Evolutionary conservation across 2,797 vertebrate genomes (phyloP).

Genomic region (Borostomias antarcticus): DNA sequence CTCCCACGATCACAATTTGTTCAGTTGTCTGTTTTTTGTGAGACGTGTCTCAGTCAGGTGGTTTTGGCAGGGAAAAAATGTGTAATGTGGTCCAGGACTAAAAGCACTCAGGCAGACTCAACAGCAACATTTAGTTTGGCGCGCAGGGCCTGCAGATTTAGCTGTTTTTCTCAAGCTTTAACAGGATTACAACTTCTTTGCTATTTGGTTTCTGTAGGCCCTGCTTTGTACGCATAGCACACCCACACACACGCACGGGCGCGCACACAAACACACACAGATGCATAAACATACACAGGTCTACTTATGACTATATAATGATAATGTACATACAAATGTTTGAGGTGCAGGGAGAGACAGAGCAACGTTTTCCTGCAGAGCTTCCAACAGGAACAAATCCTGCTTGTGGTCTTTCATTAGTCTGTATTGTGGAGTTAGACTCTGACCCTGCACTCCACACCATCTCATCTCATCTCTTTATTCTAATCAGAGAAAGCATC

Average conservation of each 20-base stretch:
- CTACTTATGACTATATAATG: too few species aligned
- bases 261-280: neutral
- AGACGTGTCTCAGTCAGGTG: constrained; percentile 11
- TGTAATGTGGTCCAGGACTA: neutral
- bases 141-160: constrained; percentile 2
- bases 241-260: constrained; percentile 23
- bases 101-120: constrained; percentile 14
- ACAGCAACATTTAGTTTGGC: constrained; percentile 13
- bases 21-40: neutral
- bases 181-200: constrained; percentile 26
- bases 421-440: constrained; percentile 15
- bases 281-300: neutral
- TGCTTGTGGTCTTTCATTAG: constrained; percentile 6
- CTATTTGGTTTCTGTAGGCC: too few species aligned
- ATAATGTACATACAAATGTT: too few species aligned
- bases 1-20: constrained; percentile 2
- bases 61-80: constrained; percentile 13
- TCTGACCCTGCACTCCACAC: constrained; percentile 15
- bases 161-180: constrained; percentile 39
- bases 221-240: neutral
- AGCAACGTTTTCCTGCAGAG: neutral
- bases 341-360: too few species aligned
- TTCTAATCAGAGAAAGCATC: constrained; percentile 51
- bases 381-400: neutral
- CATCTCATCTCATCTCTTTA: constrained; percentile 34